phyloP scores from a whole-genome alignment of 2,797 vertebrate genomes.

The Muscicapa striata region DNA sequence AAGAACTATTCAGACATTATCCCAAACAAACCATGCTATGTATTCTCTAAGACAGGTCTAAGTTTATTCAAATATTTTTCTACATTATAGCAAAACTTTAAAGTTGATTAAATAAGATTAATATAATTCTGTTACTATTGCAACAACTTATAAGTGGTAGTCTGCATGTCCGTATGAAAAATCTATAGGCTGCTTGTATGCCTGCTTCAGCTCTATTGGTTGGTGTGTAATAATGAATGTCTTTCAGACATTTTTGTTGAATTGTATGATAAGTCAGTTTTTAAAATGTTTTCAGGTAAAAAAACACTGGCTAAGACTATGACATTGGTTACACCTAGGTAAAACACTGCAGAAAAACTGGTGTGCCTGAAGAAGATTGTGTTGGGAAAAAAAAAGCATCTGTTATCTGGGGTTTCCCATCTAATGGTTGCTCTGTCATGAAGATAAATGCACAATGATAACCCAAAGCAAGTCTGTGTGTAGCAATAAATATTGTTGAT shows the following conservation, averaged over 20 bases:
- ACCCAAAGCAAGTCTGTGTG: not conserved
- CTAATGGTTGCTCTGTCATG: not conserved
- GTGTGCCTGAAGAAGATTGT: not conserved
- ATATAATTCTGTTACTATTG: not conserved
- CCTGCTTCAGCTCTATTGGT: not conserved
- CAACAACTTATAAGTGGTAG: not conserved
- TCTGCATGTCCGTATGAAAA: not conserved
- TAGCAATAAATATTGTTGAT: not conserved
- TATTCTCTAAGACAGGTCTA: not conserved
- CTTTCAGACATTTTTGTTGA: constrained; percentile 29
- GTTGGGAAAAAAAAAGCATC: not conserved
- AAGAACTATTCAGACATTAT: not conserved
- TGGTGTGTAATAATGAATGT: not conserved
- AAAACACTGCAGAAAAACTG: not conserved
- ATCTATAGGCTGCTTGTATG: not conserved
- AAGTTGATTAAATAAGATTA: not conserved
- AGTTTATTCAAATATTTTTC: not conserved
- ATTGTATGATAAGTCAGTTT: not conserved
- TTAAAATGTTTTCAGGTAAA: not conserved
- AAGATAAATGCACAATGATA: constrained; percentile 46
- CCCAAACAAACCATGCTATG: not conserved
- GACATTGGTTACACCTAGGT: not conserved
- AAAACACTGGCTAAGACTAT: not conserved
- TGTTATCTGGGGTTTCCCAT: not conserved
- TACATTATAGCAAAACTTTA: not conserved